These are phyloP conservation scores for Amphilophus citrinellus DNA, from an alignment of 2,113 vertebrate genomes.

Conservation along the genomic window DNA sequence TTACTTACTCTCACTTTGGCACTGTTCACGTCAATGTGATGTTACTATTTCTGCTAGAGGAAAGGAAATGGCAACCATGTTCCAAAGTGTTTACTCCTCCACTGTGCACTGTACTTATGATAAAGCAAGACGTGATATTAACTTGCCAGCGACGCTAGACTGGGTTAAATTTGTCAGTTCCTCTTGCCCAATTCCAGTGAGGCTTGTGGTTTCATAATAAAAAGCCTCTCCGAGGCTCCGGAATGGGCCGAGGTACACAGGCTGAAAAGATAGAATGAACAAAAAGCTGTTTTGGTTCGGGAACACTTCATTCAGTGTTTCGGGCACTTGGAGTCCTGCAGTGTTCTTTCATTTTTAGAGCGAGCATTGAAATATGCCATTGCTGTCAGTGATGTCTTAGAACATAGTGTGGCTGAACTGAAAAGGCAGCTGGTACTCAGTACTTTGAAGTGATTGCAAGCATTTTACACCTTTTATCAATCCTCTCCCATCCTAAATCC, in stretches of 20 bases:
- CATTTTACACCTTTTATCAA: not conserved
- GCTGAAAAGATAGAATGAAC: constrained; percentile 46
- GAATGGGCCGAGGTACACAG: constrained; percentile 28
- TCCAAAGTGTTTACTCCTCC: constrained; percentile 60
- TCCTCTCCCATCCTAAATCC: not conserved
- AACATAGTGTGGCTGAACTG: not conserved
- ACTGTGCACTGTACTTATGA: constrained; percentile 46
- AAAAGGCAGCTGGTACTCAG: not conserved
- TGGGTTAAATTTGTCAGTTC: constrained; percentile 69
- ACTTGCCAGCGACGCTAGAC: constrained; percentile 64
- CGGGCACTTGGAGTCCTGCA: constrained; percentile 10
- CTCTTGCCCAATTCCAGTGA: constrained; percentile 51
- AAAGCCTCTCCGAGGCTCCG: constrained; percentile 55
- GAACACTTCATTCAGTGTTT: constrained; percentile 45
- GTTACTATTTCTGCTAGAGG: constrained; percentile 46
- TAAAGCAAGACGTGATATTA: constrained; percentile 65
- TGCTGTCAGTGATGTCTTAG: not conserved
- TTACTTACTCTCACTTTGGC: constrained; percentile 70
- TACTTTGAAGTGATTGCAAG: not conserved
- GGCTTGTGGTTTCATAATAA: constrained; percentile 72
- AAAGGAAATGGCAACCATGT: constrained; percentile 51
- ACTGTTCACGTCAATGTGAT: constrained; percentile 44
- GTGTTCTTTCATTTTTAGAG: constrained; percentile 37
- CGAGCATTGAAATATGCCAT: not conserved
- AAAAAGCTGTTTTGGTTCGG: constrained; percentile 46